phyloP scores from a whole-genome alignment of 2,797 vertebrate genomes.

The Ciconia nigra region DNA sequence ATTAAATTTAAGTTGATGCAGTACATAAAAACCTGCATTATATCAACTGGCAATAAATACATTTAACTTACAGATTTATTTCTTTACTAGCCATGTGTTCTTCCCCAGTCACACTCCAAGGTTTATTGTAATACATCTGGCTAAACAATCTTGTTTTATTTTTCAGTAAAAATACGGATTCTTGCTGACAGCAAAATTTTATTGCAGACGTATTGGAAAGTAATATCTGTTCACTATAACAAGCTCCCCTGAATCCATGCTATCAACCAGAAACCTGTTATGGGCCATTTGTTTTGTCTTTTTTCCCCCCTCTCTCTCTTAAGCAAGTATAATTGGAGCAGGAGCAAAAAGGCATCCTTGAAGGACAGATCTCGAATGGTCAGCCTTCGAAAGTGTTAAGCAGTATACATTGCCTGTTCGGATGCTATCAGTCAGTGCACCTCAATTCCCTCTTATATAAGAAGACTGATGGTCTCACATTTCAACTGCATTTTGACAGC shows the following conservation, averaged over 20 bases:
- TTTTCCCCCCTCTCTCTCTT: neutral
- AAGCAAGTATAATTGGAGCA: neutral
- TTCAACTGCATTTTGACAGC: neutral
- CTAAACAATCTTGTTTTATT: conserved; percentile 21
- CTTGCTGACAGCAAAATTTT: conserved; percentile 27
- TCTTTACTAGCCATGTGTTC: neutral
- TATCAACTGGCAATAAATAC: neutral
- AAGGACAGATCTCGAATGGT: neutral
- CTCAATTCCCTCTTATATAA: neutral
- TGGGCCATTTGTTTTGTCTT: neutral
- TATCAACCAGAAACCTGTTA: neutral
- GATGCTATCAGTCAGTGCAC: neutral
- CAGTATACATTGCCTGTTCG: neutral
- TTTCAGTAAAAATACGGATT: conserved; percentile 25
- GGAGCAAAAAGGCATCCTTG: neutral
- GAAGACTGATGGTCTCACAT: neutral
- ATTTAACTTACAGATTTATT: conserved; percentile 5
- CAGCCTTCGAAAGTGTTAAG: neutral
- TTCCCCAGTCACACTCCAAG: neutral
- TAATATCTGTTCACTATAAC: neutral
- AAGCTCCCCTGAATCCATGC: neutral
- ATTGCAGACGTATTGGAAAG: neutral
- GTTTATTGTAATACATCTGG: neutral
- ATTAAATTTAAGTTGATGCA: neutral
- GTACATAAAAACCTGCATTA: neutral